Base-by-base conservation (phyloP, 2,888 invertebrate genomes). In the Zelleria hepariella region DNA sequence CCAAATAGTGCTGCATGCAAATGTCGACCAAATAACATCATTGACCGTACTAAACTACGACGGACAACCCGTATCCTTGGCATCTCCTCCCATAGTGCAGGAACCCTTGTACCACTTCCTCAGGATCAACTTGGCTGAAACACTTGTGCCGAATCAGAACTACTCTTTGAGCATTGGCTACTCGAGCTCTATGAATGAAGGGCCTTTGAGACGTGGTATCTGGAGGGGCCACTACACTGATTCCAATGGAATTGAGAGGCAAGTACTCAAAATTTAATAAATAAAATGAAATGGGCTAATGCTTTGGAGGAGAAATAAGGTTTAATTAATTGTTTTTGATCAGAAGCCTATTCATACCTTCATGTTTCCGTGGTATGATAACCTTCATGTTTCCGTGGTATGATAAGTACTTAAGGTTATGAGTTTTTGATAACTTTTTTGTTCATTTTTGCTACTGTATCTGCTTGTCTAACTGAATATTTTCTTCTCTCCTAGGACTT, bases 81-180 rank as follows among this genome's bases (percentile, higher is more conserved):
- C 56, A 0, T 42, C 32, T 0, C 49, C 65, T 0, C 73, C 76
- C 0, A 70, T 67, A 25, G 63, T 72, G 59, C 61, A 75, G 1
- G 72, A 76, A 23, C 80, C 81, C 0, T 73, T 83, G 62, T 90
- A 86, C 64, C 87, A 88, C 63, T 88, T 88, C 62, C 67, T 86
- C 6, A 85, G 70, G 52, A 73, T 90, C 1, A 81, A 81, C 25
- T 62, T 90, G 5, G 63, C 63, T 0, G 52, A 74, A 5, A 21
- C 70, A 0, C 66, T 91, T 47, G 61, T 49, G 2, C 65, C 67
- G 4, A 70, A 72, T 0, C 66, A 60, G 0, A 72, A 75, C 1
- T 91, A 91, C 60, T 79, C 81, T 0, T 63, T 91, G 2, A 72
- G 67, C 7, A 86, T 91, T 59, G 70, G 74, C 1, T 92, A 91